Conservation (phyloP, 1,140 invertebrate genomes). For the Neodiprion fabricii region DNA sequence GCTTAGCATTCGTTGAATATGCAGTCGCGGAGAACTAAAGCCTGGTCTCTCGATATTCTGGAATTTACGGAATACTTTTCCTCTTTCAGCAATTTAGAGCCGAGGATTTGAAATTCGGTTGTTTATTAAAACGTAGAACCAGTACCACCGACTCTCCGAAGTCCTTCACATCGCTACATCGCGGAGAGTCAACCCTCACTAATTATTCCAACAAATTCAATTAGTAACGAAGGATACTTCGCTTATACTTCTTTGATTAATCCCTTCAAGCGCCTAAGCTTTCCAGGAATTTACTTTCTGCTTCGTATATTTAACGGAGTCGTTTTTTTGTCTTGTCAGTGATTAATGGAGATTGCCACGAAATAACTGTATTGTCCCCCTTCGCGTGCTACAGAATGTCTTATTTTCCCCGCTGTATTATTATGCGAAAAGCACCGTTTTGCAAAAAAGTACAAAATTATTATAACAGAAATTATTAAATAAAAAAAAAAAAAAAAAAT, state of each 20-base stretch:
- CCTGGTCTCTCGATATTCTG: slow-evolving; percentile 23
- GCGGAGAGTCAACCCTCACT: not conserved
- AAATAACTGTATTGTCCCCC: not conserved
- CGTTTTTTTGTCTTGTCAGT: slow-evolving; percentile 5
- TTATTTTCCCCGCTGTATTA: not conserved
- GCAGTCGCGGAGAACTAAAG: slow-evolving; percentile 39
- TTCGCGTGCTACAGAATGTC: not conserved
- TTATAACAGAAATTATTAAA: too few relatives aligned
- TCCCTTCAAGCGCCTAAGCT: not conserved
- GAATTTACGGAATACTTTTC: slow-evolving; percentile 5
- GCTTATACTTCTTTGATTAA: slow-evolving; percentile 1
- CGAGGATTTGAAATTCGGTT: not conserved
- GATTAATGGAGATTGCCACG: slow-evolving; percentile 2
- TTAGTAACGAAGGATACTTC: not conserved
- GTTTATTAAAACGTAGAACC: slow-evolving; percentile 1
- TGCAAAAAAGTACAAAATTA: not conserved
- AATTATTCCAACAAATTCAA: not conserved
- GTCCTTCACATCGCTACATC: not conserved
- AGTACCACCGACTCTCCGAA: not conserved
- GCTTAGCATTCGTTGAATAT: slow-evolving; percentile 52
- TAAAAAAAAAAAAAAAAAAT: too few relatives aligned
- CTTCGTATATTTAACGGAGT: not conserved
- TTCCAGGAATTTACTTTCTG: not conserved
- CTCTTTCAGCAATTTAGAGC: not conserved
- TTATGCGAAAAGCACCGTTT: not conserved